Base-by-base conservation (phyloP, 2,113 vertebrate species). In the Silurus asotus region DNA sequence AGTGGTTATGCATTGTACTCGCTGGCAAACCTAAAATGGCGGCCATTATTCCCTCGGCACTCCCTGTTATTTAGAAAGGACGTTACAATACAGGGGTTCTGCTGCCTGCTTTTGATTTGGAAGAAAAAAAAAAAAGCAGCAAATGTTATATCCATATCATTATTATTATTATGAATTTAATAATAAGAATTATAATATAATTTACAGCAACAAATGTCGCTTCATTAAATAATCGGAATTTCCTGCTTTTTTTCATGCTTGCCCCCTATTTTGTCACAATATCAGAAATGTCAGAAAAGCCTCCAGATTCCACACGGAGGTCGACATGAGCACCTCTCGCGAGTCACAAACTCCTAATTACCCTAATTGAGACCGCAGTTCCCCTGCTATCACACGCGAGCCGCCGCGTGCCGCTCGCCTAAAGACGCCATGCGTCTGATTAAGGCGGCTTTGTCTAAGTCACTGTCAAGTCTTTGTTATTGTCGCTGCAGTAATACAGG, bases 371-470 rank as follows among this genome's bases (percentile, higher is more conserved):
- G 72, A 75, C 88, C 28, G 65, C 5, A 25, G 84, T 88, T 90
- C 86, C 89, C 90, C 89, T 87, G 90, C 87, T 25, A 58, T 49
- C 25, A 20, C 64, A 5, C 4, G 14, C 65, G 25, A 61, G 59
- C 37, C 19, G 37, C 62, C 28, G 37, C 10, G 9, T 28, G 17
- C 59, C 61, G 45, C 56, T 17, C 45, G 19, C 84, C 90, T 89
- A 91, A 81, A 82, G 61, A 91, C 83, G 89, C 67, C 84, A 90
- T 91, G 90, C 87, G 90, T 93, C 90, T 93, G 92, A 94, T 94
- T 92, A 92, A 91, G 69, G 70, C 79, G 69, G 88, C 87, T 93
- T 89, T 88, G 91, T 90, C 91, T 13, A 61, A 93, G 28, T 61
- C 76, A 19, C 9, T 17, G 13, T 19, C 11, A 79, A 20, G 17